Evolutionary conservation across 2,797 vertebrate species (phyloP), one percentile per base, ranked within the genome.

Genomic region (Lutra lutra): DNA sequence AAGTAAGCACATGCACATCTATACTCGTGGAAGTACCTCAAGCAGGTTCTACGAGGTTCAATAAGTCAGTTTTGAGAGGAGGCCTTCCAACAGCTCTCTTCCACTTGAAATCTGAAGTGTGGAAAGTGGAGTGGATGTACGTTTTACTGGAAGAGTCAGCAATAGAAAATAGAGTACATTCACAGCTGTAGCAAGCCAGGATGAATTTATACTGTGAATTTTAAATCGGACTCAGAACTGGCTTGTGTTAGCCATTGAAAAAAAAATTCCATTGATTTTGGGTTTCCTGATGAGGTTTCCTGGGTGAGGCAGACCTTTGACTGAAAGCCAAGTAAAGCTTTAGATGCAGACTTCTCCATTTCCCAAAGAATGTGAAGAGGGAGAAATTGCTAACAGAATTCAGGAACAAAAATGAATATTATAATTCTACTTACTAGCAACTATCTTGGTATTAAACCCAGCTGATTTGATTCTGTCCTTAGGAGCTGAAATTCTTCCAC

Each of bases 81-180:
- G 43, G 75, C 29, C 82, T 95, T 92, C 93, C 38, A 96, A 97
- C n/a, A 97, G 88, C 88, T 97, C 92, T 95, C 38, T 60, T 97
- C 85, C 89, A 97, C 97, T 97, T 96, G 95, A 95, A 91, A 95
- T 95, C 68, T 97, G 85, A 97, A 98, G 98, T 86, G 95, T 54
- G 38, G 85, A 89, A 84, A 82, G 87, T 97, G 54, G 75, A 96
- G 96, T 95, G 95, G 92, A 95, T 97, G 86, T 97, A 32, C 94
- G 95, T 95, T 98, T 97, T 97, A 89, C 75, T 29, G 90, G 23
- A 95, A 96, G 91, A 96, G 95, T 96, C 64, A 25, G 86, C 66
- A 93, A 91, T 17, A 96, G 95, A 92, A 95, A 92, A 83, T 13
- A 84, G 83, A 97, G 88, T 62, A 91, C 89, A 96, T 96, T 95